phyloP scores from a whole-genome alignment of 2,113 vertebrate species.

The Rhadina sibilatrix region DNA sequence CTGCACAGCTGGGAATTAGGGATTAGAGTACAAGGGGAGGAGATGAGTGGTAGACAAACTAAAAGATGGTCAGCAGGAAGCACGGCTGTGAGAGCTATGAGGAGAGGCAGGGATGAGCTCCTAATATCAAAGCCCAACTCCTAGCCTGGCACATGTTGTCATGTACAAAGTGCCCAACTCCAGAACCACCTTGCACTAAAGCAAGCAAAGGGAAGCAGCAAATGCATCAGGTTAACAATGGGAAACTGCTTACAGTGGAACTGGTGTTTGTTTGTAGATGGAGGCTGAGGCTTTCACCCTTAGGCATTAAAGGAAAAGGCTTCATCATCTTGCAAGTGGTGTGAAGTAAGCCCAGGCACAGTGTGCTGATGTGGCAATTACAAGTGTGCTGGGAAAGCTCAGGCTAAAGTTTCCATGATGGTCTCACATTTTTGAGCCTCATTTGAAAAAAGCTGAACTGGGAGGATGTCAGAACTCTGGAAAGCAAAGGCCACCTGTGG shows the following conservation, averaged over 20 bases:
- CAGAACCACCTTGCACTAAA: background rate
- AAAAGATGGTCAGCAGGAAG: background rate
- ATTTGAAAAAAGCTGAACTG: background rate
- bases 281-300: background rate
- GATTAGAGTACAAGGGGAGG: background rate
- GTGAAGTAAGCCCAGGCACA: background rate
- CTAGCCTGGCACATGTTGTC: background rate
- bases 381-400: background rate
- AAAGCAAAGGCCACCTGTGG: background rate
- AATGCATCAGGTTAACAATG: background rate
- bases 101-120: background rate
- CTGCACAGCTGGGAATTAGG: background rate
- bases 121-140: background rate
- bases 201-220: background rate
- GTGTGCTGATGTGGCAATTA: fast-evolving
- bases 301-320: background rate
- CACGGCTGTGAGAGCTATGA: background rate
- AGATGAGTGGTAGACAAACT: background rate
- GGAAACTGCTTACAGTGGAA: background rate
- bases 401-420: fast-evolving
- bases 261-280: background rate
- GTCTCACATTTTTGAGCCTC: background rate
- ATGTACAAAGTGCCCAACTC: background rate
- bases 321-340: background rate
- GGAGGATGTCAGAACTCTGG: background rate